Conservation (phyloP, 2,888 invertebrate genomes). For the Acanthosepion esculentum region DNA sequence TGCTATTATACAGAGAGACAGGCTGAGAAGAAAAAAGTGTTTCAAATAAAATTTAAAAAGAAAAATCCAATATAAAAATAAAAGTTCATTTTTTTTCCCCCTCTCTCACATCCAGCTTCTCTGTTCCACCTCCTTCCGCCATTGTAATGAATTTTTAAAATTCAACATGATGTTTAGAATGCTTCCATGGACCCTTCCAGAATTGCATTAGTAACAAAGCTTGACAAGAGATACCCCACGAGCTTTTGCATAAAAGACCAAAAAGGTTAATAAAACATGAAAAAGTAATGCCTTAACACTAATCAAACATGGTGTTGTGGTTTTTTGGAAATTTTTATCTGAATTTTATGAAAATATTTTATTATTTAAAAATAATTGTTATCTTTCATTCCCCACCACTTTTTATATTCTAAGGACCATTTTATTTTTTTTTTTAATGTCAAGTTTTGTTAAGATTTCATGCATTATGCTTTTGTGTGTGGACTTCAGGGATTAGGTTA, state of each 20-base stretch:
- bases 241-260: background rate
- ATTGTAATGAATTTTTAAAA: conserved; percentile 33
- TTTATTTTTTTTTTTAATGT: background rate
- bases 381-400: background rate
- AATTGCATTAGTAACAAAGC: background rate
- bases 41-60: background rate
- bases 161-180: conserved; percentile 33
- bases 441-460: conserved; percentile 20
- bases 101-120: background rate
- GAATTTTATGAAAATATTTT: background rate
- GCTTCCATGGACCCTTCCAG: background rate
- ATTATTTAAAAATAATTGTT: background rate
- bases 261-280: background rate
- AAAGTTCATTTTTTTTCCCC: background rate
- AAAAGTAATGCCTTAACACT: background rate
- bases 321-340: background rate
- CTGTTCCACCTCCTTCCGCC: background rate
- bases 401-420: conserved; percentile 2
- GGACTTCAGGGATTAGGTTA: background rate
- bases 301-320: background rate
- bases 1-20: conserved; percentile 16
- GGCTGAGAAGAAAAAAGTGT: background rate
- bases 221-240: background rate
- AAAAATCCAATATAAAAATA: background rate
- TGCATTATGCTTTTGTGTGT: conserved; percentile 11